phyloP scores from a whole-genome alignment of 1,140 invertebrate species.

The Mesaphorura yosii region DNA sequence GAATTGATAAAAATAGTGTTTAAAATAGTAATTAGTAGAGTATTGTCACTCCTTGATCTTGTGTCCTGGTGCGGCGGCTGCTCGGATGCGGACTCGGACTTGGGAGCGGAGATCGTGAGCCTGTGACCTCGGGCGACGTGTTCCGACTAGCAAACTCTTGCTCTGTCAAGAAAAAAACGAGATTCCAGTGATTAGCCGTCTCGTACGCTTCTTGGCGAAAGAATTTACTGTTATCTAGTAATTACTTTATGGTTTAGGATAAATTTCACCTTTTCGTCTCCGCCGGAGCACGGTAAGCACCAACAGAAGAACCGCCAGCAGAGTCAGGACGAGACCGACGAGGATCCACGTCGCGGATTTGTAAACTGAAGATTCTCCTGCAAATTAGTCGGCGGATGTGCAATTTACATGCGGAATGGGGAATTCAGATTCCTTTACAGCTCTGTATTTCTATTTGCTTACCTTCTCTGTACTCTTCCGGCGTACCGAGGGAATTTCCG shows the following conservation, averaged over 20 bases:
- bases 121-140: slow-evolving; percentile 28
- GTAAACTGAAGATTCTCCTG: slow-evolving; percentile 22
- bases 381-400: neutral
- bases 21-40: slow-evolving; percentile 22
- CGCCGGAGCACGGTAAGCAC: slow-evolving; percentile 25
- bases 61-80: slow-evolving; percentile 22
- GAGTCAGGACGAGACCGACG: slow-evolving; percentile 27
- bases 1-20: too few relatives aligned
- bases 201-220: too few relatives aligned
- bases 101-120: slow-evolving; percentile 27
- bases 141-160: slow-evolving; percentile 31
- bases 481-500: slow-evolving; percentile 14
- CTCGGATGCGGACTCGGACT: slow-evolving; percentile 30
- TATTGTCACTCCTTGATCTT: slow-evolving; percentile 31
- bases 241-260: neutral
- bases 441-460: neutral
- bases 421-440: neutral
- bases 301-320: slow-evolving; percentile 25
- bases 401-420: neutral
- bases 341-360: slow-evolving; percentile 31
- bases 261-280: slow-evolving; percentile 26
- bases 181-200: neutral
- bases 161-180: slow-evolving; percentile 16
- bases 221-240: too few relatives aligned
- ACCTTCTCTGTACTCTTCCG: slow-evolving; percentile 29